phyloP scores from a whole-genome alignment of 2,113 vertebrate genomes.

The Ochotona princeps region DNA sequence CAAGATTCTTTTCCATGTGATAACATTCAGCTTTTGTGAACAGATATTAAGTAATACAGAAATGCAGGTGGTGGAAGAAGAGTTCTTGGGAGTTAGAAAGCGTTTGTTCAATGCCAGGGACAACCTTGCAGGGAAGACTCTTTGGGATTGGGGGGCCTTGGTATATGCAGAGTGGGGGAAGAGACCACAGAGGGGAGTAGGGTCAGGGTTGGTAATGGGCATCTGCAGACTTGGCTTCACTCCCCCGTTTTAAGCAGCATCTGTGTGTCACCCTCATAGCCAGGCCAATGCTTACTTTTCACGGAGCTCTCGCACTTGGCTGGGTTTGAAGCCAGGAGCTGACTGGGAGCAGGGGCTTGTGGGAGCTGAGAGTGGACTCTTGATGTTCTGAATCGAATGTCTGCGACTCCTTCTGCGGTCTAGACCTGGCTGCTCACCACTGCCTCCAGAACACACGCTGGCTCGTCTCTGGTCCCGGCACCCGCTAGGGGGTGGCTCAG shows the following conservation, averaged over 20 bases:
- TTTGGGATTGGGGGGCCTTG: background rate
- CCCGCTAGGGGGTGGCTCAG: slow-evolving; percentile 87
- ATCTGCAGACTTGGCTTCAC: rapidly evolving
- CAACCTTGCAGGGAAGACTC: background rate
- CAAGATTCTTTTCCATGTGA: slow-evolving; percentile 3
- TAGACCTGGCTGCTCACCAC: slow-evolving; percentile 85
- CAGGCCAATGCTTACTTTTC: slow-evolving; percentile 90
- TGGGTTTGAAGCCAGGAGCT: slow-evolving; percentile 81
- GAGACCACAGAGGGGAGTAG: rapidly evolving
- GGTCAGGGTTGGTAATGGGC: rapidly evolving
- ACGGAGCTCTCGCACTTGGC: slow-evolving; percentile 88
- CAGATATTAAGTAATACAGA: background rate
- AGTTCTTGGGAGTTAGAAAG: background rate
- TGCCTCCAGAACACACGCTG: slow-evolving; percentile 88
- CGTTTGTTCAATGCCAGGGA: background rate
- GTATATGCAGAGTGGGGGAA: background rate
- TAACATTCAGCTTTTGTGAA: slow-evolving; percentile 9
- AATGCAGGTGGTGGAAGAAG: background rate
- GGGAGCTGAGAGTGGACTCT: slow-evolving; percentile 90
- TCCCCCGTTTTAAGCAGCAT: background rate
- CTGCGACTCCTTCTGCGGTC: slow-evolving; percentile 95
- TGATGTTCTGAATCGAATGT: slow-evolving; percentile 92
- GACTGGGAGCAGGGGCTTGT: slow-evolving; percentile 88
- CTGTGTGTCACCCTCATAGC: rapidly evolving
- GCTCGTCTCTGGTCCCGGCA: slow-evolving; percentile 92